These are phyloP conservation scores for Scolopax bukidnonensis DNA, from an alignment of 2,797 vertebrate genomes.

Conservation along the genomic window DNA sequence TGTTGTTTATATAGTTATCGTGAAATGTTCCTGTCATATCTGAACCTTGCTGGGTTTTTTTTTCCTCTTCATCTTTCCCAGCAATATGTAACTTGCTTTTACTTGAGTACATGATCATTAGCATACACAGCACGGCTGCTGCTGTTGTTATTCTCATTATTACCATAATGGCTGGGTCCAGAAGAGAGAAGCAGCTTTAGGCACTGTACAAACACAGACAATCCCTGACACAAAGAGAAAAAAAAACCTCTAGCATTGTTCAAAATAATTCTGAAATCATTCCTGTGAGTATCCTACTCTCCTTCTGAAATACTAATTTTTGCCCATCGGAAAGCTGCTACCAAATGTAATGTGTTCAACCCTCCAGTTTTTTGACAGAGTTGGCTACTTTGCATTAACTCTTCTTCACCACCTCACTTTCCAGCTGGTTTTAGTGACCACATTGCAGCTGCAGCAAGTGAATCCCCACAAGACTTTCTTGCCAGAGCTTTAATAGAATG, in stretches of 20 bases:
- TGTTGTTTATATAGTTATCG: not conserved
- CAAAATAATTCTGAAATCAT: not conserved
- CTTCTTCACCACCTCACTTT: not conserved
- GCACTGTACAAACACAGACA: not conserved
- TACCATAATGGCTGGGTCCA: not conserved
- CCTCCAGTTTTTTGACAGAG: not conserved
- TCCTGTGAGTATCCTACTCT: not conserved
- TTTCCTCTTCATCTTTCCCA: not conserved
- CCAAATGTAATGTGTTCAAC: not conserved
- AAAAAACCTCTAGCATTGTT: not conserved
- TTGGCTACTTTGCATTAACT: not conserved
- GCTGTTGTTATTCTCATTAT: slow-evolving; percentile 26
- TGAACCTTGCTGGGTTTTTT: not conserved
- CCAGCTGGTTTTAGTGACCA: not conserved
- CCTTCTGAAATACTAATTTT: not conserved
- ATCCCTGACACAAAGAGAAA: not conserved
- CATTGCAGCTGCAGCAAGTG: not conserved
- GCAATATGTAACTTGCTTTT: not conserved
- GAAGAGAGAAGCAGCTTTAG: not conserved
- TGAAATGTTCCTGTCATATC: not conserved
- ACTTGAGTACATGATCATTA: not conserved
- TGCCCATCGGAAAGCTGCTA: not conserved
- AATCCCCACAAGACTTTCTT: not conserved
- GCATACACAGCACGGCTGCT: not conserved
- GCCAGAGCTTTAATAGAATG: not conserved